Base-by-base conservation (phyloP, 1,140 invertebrate genomes). In the Elymnias hypermnestra region DNA sequence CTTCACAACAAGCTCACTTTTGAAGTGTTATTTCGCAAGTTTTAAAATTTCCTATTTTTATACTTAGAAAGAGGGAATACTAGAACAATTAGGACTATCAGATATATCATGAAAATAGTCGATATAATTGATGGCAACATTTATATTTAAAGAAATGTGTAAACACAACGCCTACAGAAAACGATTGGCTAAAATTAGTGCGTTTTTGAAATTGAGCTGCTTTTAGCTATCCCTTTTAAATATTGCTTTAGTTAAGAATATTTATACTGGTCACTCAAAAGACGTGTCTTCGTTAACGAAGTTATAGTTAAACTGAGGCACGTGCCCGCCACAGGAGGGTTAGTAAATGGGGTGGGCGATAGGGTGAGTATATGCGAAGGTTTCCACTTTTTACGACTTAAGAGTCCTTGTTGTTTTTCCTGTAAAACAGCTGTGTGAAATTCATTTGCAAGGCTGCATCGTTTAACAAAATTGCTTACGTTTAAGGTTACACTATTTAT, bases 11-110 rank as follows among this genome's bases (percentile, higher is more conserved):
- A n/a, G n/a, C n/a, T n/a, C n/a, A n/a, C n/a, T n/a, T n/a, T n/a
- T n/a, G n/a, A n/a, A n/a, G n/a, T n/a, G n/a, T n/a, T n/a, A n/a
- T n/a, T n/a, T n/a, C n/a, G n/a, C n/a, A n/a, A n/a, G n/a, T 36
- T 49, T 53, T 49, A 51, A 14, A 51, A 31, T n/a, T 31, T 33
- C 10, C 33, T 41, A n/a, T 53, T 57, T 41, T 60, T 69, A 43
- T 86, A 84, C 53, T 75, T 83, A 2, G 85, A 87, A 36, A 87
- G 31, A 2, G 85, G 83, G 47, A 87, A 87, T 19, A 84, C 55
- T 5, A 85, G 49, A 12, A 84, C 58, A 2, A 84, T 21, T 4
- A 87, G 40, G 12, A 83, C 67, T 26, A 87, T 64, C 33, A 87
- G 52, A 57, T 84, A 81, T 5, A 86, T 61, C 63, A 86, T 72